Base-by-base conservation (phyloP, 2,797 vertebrate genomes). In the Semotilus atromaculatus region DNA sequence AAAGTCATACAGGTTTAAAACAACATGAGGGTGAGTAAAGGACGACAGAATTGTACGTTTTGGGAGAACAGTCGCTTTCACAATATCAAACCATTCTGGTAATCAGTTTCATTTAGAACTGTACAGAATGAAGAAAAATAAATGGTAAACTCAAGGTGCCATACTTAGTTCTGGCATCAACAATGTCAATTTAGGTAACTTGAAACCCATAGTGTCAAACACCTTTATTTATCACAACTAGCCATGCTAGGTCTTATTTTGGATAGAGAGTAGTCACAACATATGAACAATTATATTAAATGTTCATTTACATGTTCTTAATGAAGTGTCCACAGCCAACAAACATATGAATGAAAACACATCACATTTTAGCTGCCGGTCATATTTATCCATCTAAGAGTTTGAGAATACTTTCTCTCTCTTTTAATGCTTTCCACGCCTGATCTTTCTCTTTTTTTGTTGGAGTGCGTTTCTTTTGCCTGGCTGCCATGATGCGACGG, bases 371-470 rank as follows among this genome's bases (percentile, higher is more conserved):
- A 38, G 45, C 34, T 70, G 62, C 40, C 14, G 1, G 31, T 68
- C 40, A 43, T 67, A 29, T 80, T 81, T 91, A 96, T 85, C 97
- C 97, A 4, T 99, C 98, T 81, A 99, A 93, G 53, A 99, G 93
- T 90, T 99, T 99, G 2, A 99, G 96, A 90, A 99, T 98, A 93
- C 97, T 98, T 86, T 99, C 98, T 1, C 98, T 95, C 89, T 99
- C 98, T 90, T 99, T 99, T 89, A 99, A 93, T 2, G 97, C 97
- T 90, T 99, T 99, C 98, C 97, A 99, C 1, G 98, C 98, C 92
- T 99, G 98, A 90, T 99, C 98, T 82, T 99, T 99, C 91, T 99
- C 98, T 89, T 99, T 99, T 93, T 99, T 99, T 38, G 97, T 99
- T 0, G 98, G 98, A 0, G 97, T 98, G 82, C 98, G 97, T 90